phyloP scores from a whole-genome alignment of 2,113 vertebrate genomes.

The Empidonax traillii region DNA sequence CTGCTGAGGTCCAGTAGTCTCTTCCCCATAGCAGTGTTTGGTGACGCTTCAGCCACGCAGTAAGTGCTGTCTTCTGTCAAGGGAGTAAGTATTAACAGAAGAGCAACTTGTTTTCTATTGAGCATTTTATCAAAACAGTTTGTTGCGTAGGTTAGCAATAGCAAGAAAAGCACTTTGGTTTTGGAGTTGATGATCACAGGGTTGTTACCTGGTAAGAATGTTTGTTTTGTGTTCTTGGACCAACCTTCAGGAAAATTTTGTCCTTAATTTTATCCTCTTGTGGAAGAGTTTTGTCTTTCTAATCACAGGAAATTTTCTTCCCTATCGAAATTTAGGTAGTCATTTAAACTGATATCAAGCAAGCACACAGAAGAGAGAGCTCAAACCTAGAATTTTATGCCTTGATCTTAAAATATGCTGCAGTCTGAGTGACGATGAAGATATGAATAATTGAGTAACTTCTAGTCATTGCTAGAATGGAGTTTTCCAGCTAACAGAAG shows the following conservation, averaged over 20 bases:
- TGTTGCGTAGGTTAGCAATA: neutral
- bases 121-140: neutral
- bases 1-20: accelerated
- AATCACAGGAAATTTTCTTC: neutral
- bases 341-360: neutral
- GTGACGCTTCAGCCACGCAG: neutral
- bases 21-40: neutral
- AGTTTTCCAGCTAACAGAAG: constrained; percentile 39
- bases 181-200: neutral
- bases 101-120: neutral
- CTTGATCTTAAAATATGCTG: constrained; percentile 15
- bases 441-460: constrained; percentile 44
- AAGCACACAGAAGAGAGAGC: neutral
- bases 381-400: neutral
- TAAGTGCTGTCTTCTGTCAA: neutral
- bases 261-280: neutral
- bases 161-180: neutral
- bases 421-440: constrained; percentile 8
- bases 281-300: neutral
- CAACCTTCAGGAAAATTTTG: neutral
- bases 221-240: neutral
- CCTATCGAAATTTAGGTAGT: neutral
- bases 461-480: neutral
- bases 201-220: neutral
- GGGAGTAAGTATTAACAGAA: neutral